Evolutionary conservation across 1,140 invertebrate species (phyloP), one percentile per base, ranked within the genome.

Genomic region (Macrotrachela quadricornifera): DNA sequence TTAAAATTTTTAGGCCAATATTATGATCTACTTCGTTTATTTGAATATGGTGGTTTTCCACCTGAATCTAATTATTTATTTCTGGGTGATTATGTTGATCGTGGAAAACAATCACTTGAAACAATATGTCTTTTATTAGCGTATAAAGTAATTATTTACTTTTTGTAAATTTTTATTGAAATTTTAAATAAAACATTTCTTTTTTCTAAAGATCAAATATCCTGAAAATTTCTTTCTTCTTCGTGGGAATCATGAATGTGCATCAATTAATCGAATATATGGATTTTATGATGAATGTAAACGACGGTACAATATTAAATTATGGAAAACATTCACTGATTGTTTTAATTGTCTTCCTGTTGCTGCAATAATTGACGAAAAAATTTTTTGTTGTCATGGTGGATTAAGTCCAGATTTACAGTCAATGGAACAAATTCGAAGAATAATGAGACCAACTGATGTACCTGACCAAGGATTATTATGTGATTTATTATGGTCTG

Each of bases 21-120:
- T 69, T 94, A 91, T 66, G 94, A 99, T 74, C 74, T 99, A 37
- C 73, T 99, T 58, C 79, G 94, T 66, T 74, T 99, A 56, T 99
- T 99, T 71, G 94, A 99, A 67, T 99, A 99, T 70, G 94, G 94
- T 54, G 90, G 92, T n/a, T 99, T 99, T 70, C 94, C 94, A 44
- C 94, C 94, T n/a, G 92, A 99, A 71, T 90, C 90, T 37, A 99
- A 99, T 73, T 99, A 99, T 73, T 75, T 99, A 57, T 99, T 99
- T 72, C 76, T 99, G 78, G 73, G 92, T n/a, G 73, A 74, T 57
- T 74, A 74, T 61, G 73, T 74, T 14, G 73, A 74, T 58, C 65
- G 76, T 62, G 76, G 76, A 50, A 74, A 76, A 56, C 75, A 76
- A 60, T 76, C 73, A 42, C 60, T 77, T 21, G 76, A 77, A 65